Evolutionary conservation across 2,113 vertebrate genomes (phyloP).

Genomic region (Upupa epops): DNA sequence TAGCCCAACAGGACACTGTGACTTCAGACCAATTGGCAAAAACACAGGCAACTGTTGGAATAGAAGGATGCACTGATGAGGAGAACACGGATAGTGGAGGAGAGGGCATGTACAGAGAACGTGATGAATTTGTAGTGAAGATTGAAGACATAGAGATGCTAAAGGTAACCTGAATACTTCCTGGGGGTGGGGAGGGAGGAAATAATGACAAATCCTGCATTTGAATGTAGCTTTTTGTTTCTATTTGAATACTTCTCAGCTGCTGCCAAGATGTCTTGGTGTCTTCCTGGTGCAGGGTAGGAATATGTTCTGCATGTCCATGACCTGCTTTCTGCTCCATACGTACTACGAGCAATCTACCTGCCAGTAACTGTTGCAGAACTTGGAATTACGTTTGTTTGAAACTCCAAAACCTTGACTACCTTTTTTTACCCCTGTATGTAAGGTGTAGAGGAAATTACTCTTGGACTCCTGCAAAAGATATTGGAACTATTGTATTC

Average conservation of each 20-base stretch:
- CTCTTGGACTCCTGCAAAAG: not conserved
- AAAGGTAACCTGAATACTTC: slow-evolving; percentile 80
- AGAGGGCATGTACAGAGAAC: slow-evolving; percentile 96
- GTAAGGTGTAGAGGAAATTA: not conserved
- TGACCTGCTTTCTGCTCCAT: not conserved
- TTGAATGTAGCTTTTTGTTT: not conserved
- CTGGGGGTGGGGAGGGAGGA: not conserved
- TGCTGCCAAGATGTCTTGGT: not conserved
- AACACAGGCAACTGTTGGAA: slow-evolving; percentile 81
- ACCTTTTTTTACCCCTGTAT: not conserved
- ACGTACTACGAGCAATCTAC: not conserved
- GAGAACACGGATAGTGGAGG: slow-evolving; percentile 93
- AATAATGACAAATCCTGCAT: not conserved
- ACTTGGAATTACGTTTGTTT: not conserved
- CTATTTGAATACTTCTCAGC: not conserved
- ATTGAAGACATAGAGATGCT: slow-evolving; percentile 94
- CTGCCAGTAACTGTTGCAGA: not conserved
- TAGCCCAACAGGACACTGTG: slow-evolving; percentile 70
- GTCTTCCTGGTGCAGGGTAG: not conserved
- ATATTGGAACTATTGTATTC: not conserved
- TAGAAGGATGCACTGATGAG: slow-evolving; percentile 94
- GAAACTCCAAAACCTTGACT: not conserved
- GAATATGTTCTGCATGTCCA: not conserved
- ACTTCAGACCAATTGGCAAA: slow-evolving; percentile 80
- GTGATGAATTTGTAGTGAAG: slow-evolving; percentile 97